Conservation (phyloP, 2,888 invertebrate species). For the Altica lythri region DNA sequence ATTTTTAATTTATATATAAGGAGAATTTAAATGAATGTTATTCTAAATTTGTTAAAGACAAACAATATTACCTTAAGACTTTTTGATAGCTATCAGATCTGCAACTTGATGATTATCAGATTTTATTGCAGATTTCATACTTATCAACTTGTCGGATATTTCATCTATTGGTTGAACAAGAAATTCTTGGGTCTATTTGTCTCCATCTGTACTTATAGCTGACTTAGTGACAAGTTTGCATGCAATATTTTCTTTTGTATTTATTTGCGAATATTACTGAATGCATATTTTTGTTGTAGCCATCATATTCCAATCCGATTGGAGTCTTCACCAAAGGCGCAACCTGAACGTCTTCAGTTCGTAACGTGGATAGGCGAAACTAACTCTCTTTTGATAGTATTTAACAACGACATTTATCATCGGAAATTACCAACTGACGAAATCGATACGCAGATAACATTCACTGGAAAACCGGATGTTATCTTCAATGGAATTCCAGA, state of each 20-base stretch:
- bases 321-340: constrained; percentile 71
- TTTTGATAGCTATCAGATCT: no score
- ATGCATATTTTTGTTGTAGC: constrained; percentile 55
- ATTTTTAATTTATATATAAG: background rate
- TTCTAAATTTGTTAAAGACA: no score
- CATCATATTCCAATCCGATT: constrained; percentile 85
- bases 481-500: constrained; percentile 94
- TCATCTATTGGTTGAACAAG: no score
- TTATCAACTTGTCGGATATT: no score
- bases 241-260: no score
- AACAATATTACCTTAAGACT: no score
- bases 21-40: no score
- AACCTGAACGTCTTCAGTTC: constrained; percentile 77
- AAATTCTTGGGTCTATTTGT: no score
- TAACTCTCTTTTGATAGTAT: constrained; percentile 77
- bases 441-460: constrained; percentile 72
- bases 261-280: no score
- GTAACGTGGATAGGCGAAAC: constrained; percentile 83
- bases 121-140: background rate
- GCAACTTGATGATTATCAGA: no score
- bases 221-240: no score
- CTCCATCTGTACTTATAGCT: no score
- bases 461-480: constrained; percentile 75
- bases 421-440: constrained; percentile 73
- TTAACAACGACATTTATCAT: constrained; percentile 88